Percentiles rank a stretch among this genome's conserved stretches.
Conservation (phyloP, 2,888 invertebrate genomes). For the Strigamia maritima region DNA sequence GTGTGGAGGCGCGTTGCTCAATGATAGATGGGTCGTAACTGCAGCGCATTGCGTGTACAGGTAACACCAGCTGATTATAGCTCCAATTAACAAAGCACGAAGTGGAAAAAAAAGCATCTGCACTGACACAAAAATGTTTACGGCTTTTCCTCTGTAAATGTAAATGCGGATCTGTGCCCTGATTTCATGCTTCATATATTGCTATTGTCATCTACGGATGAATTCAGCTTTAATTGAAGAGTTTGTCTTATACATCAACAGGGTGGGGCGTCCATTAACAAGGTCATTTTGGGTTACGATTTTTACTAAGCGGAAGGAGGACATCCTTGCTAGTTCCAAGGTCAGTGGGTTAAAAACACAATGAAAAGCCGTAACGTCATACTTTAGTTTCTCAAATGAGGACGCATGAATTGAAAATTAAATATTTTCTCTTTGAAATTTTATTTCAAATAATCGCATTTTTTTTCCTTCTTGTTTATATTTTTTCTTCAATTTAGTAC, state of each 20-base stretch:
- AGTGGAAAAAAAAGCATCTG: not conserved
- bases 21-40: slow-evolving; percentile 86
- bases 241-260: not conserved
- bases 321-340: slow-evolving; percentile 9
- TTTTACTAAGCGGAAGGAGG: slow-evolving; percentile 15
- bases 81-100: not conserved
- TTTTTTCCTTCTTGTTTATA: not conserved
- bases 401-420: not conserved
- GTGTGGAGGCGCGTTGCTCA: slow-evolving; percentile 85
- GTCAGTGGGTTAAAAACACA: slow-evolving; percentile 22
- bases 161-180: not conserved
- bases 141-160: not conserved
- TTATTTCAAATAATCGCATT: too few species aligned
- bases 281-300: slow-evolving; percentile 4
- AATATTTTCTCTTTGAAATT: too few species aligned
- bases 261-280: slow-evolving; percentile 9
- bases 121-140: slow-evolving; percentile 15
- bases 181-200: not conserved
- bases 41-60: slow-evolving; percentile 68
- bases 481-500: slow-evolving; percentile 36
- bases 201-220: slow-evolving; percentile 6
- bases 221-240: slow-evolving; percentile 8
- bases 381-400: not conserved
- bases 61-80: slow-evolving; percentile 42
- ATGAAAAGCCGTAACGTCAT: not conserved